These are phyloP conservation scores for Hemicrepidius hirtus DNA, from an alignment of 2,888 invertebrate species.

Conservation along the genomic window DNA sequence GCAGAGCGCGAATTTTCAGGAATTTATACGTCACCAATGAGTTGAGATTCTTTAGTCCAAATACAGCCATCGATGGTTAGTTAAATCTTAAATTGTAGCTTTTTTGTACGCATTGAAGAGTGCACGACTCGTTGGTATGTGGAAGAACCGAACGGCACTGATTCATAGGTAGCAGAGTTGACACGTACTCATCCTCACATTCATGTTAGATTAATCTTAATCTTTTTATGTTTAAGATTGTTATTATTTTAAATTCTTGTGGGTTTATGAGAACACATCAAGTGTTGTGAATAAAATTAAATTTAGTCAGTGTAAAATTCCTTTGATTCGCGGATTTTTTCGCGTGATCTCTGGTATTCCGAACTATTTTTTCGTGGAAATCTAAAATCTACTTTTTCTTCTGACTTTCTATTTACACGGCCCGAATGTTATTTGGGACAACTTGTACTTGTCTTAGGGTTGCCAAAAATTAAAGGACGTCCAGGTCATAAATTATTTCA, in stretches of 20 bases:
- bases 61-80: conserved; percentile 24
- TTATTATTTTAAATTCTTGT: background rate
- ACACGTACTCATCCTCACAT: conserved; percentile 6
- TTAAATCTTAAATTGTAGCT: conserved; percentile 15
- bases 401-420: no score
- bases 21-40: conserved; percentile 44
- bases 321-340: no score
- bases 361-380: no score
- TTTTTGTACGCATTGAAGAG: background rate
- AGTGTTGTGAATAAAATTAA: no score
- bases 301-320: no score
- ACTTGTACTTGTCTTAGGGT: no score
- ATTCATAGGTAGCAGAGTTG: conserved; percentile 2
- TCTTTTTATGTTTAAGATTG: background rate
- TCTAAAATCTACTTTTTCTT: no score
- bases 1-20: conserved; percentile 25
- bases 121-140: background rate
- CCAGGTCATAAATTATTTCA: no score
- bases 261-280: no score
- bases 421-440: no score
- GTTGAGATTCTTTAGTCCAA: conserved; percentile 42
- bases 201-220: conserved; percentile 8
- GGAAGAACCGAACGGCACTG: conserved; percentile 5
- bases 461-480: no score
- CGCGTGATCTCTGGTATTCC: no score